Evolutionary conservation across 2,797 vertebrate genomes (phyloP), one percentile per base, ranked within the genome.

Genomic region (Tamandua tetradactyla): DNA sequence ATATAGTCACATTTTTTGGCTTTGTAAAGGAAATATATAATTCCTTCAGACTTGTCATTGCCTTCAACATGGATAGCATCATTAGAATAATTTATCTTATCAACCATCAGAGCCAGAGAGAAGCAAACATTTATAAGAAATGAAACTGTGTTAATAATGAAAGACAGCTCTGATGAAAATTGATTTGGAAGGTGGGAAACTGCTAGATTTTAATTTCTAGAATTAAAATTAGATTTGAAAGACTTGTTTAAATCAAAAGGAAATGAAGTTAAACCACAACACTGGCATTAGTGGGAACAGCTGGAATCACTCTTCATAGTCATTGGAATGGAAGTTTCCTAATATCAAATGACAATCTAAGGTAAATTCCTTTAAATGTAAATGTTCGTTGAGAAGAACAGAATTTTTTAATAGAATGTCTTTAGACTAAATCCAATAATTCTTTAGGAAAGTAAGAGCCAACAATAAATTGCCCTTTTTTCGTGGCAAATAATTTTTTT

Each of bases 21-120:
- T 80, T 68, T 55, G 66, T 49, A 57, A 96, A 83, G 62, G 76
- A 83, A 59, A 32, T 37, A 71, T 87, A 66, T 86, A 95, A 94
- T 85, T 96, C 40, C 37, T 94, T 79, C 40, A 75, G 90, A 92
- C 32, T 49, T 44, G 11, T 62, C n/a, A 95, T 94, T 94, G 96
- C 25, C 76, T 89, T 94, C 17, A 91, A 94, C 71, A 91, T 22
- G 74, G 71, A 89, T 55, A 81, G 44, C 23, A 42, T 55, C 57
- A 80, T 94, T 93, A 96, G 37, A 83, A 71, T 82, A 95, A 96
- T 85, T 85, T 89, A 82, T 57, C 86, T 47, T 47, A n/a, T n/a
- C n/a, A 91, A 66, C 40, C 57, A 57, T 82, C 22, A 11, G 91
- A 78, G 30, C 35, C 61, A 84, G 96, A 91, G 61, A 49, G 37